Evolutionary conservation across 2,113 vertebrate species (phyloP).

Genomic region (Dasyornis broadbenti): DNA sequence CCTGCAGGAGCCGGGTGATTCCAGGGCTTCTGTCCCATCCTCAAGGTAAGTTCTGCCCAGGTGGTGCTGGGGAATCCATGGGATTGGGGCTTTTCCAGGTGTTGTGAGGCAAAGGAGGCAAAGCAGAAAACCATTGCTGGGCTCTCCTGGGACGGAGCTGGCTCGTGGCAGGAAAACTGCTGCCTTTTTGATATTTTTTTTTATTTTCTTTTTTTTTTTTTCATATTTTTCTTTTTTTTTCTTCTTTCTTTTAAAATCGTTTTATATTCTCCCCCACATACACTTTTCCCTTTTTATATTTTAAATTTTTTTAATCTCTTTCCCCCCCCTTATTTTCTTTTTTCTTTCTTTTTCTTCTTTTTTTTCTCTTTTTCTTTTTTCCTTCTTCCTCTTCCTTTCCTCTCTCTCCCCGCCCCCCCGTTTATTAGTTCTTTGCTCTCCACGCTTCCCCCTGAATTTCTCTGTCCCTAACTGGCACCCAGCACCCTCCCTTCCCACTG

Average conservation of each 20-base stretch:
- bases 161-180: not conserved
- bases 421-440: not conserved
- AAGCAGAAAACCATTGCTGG: not conserved
- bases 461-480: not conserved
- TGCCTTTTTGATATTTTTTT: fast-evolving
- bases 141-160: not conserved
- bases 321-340: not conserved
- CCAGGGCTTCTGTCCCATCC: fast-evolving
- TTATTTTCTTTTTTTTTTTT: not conserved
- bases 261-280: fast-evolving
- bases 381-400: not conserved
- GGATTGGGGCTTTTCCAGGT: not conserved
- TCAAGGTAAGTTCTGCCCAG: not conserved
- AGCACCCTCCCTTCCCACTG: not conserved
- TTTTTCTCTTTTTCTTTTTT: not conserved
- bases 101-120: not conserved
- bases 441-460: not conserved
- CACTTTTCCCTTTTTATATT: no score
- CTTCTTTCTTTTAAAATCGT: not conserved
- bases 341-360: fast-evolving
- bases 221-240: not conserved
- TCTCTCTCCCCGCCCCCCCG: fast-evolving
- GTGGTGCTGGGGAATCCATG: fast-evolving
- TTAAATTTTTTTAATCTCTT: not conserved
- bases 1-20: not conserved